Evolutionary conservation across 2,797 vertebrate species (phyloP), one percentile per base, ranked within the genome.

Genomic region (Tamandua tetradactyla): DNA sequence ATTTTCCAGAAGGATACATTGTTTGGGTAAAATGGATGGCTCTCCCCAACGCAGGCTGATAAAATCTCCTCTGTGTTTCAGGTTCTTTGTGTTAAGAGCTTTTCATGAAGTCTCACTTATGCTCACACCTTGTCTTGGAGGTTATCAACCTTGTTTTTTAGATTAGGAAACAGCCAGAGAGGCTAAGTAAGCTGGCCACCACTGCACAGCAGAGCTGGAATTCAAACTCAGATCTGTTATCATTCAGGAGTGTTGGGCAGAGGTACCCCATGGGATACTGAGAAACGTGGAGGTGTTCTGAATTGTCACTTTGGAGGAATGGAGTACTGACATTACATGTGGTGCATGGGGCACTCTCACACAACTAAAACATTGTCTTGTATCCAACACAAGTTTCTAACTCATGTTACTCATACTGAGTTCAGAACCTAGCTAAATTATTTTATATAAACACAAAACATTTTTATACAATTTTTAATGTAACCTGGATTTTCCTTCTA

Each of bases 161-260:
- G 55, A 88, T 6, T 22, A 89, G 59, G 79, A 55, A 55, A 27
- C 1, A 66, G 76, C 74, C 55, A 62, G 42, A 27, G 7, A 93
- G 42, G n/a, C 71, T 66, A 30, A 92, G 89, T 0, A 1, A 85
- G 18, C 57, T 61, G 82, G 23, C 52, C 32, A 61, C 72, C 30
- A 57, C 71, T 68, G 89, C 35, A 87, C 15, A 86, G 86, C 69
- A 94, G 78, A 61, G 20, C 57, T 64, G 82, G 89, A 91, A 66
- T 66, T 42, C 22, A 80, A 64, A 27, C 32, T 82, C 72, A n/a
- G 68, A 79, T 9, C 12, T 7, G 18, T n/a, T 14, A 23, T 20
- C 55, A 2, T 49, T 49, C 15, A 47, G 32, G 25, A 61, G 3
- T 7, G 35, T n/a, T 37, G 49, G 11, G 17, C 3, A 13, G 55